A percentile compares a stretch with the other conserved stretches of the same genome.
phyloP scores from a whole-genome alignment of 2,113 vertebrate species.

The Oreotrochilus melanogaster region DNA sequence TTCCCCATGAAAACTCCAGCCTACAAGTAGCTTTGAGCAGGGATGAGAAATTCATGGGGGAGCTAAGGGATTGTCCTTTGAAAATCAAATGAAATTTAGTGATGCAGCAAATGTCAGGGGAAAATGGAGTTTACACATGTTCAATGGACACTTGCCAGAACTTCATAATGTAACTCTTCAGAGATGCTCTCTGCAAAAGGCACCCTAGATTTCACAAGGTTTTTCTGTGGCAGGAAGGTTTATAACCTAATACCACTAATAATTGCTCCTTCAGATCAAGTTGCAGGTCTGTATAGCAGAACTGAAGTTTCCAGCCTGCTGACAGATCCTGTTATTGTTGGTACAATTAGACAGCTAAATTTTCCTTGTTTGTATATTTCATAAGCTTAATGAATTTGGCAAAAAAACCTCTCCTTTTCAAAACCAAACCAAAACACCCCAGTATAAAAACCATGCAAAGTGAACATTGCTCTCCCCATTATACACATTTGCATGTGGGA shows the following conservation, averaged over 20 bases:
- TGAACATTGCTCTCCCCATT: neutral
- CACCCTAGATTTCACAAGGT: neutral
- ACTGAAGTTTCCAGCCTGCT: neutral
- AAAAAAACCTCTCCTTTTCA: neutral
- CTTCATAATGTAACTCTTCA: neutral
- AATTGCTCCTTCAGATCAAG: neutral
- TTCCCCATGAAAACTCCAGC: neutral
- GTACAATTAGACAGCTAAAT: neutral
- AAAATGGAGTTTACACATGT: neutral
- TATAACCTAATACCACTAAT: neutral
- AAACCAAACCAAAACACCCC: neutral
- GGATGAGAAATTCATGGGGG: neutral
- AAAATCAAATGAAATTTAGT: neutral
- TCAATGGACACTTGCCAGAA: neutral
- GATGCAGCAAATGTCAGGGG: neutral
- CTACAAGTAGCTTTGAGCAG: neutral
- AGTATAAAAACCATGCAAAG: neutral
- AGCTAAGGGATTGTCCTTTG: neutral
- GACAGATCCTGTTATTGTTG: neutral
- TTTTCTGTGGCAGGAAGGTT: neutral
- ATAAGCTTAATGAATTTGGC: neutral
- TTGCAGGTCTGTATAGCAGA: neutral
- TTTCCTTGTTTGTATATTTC: neutral
- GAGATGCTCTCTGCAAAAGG: neutral
- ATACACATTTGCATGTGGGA: neutral